Evolutionary conservation across 2,797 vertebrate species (phyloP), one percentile per base, ranked within the genome.

Genomic region (Lepilemur ruficaudatus): DNA sequence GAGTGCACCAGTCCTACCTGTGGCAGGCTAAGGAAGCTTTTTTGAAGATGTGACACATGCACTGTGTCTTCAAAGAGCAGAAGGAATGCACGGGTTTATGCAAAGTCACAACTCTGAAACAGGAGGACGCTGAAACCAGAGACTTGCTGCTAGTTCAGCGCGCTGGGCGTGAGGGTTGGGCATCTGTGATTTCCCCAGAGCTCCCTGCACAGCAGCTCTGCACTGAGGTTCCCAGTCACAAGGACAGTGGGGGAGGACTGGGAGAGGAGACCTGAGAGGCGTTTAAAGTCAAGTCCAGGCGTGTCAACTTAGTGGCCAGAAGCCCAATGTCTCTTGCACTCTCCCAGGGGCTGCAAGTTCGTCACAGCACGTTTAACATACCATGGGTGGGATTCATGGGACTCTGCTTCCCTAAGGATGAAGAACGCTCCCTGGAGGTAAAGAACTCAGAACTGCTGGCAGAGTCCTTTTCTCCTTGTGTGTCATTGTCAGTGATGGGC

Each of bases 401-500:
- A 75, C 88, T 43, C 28, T 3, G 9, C 80, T 78, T 32, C 52
- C 25, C 32, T 0, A 25, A 69, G 35, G 14, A 7, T 3, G 6
- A 1, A 9, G 32, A n/a, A 3, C 20, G 1, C 2, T 41, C 55
- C 69, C 41, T 2, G 30, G 67, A 22, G 59, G 72, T 38, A 20
- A 2, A 10, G 87, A 38, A 14, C 43, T 15, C 11, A 1, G 78
- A 6, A 4, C 59, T 2, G 22, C 8, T 38, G 61, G 28, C 20
- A 5, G 79, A 85, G 50, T 13, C 88, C 17, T 1, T 59, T 11
- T 80, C 76, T 22, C 43, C 7, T 20, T 46, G 55, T n/a, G 2
- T 63, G 11, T 13, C n/a, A 0, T 7, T 67, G 0, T 17, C 57
- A 1, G 46, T 32, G 75, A 22, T 13, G 25, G 8, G 17, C 43